Percentiles rank a stretch among this genome's conserved stretches.
Conservation (phyloP, 2,888 invertebrate species). For the Nephrotoma appendiculata region DNA sequence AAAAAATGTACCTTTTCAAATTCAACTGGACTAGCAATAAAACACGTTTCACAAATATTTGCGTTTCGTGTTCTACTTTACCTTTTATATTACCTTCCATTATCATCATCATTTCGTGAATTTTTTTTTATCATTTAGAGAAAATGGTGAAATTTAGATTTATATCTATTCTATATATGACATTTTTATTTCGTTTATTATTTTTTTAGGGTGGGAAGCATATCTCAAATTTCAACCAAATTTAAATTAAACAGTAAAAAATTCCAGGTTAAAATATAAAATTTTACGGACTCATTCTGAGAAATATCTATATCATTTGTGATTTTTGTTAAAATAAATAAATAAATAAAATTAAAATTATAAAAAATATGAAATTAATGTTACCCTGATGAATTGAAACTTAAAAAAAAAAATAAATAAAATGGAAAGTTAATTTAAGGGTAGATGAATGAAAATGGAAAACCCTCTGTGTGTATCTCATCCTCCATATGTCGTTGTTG, state of each 20-base stretch:
- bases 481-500: neutral
- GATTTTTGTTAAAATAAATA: neutral
- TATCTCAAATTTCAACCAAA: neutral
- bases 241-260: neutral
- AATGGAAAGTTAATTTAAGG: conserved; percentile 2
- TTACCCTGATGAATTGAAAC: neutral
- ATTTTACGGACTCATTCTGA: neutral
- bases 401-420: neutral
- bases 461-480: neutral
- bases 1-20: neutral
- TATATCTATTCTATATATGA: neutral
- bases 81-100: neutral
- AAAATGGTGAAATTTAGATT: neutral
- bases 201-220: too few species aligned
- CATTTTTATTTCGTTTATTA: too few species aligned
- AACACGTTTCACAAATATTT: neutral
- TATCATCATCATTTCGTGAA: neutral
- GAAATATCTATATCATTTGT: neutral
- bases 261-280: neutral
- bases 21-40: neutral
- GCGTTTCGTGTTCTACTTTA: neutral
- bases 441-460: neutral
- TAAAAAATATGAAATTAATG: neutral
- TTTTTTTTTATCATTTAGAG: neutral
- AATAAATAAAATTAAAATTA: neutral